phyloP scores from a whole-genome alignment of 2,113 vertebrate genomes.

The Eurystomus gularis region DNA sequence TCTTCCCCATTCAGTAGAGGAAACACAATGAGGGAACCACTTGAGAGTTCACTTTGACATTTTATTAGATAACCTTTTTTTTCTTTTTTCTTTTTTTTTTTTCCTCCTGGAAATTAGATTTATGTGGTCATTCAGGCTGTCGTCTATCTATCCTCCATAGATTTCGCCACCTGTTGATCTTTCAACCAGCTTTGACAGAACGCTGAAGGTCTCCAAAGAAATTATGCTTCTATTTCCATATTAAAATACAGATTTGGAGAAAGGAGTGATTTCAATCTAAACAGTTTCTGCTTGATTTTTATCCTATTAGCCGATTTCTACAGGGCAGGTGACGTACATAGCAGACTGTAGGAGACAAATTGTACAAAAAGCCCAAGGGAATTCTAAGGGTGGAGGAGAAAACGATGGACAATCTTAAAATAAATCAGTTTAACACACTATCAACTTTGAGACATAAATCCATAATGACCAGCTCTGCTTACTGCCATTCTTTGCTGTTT shows the following conservation, averaged over 20 bases:
- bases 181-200: conserved; percentile 5
- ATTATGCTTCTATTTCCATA: neutral
- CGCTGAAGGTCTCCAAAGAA: neutral
- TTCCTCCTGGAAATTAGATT: neutral
- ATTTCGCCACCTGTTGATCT: neutral
- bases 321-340: neutral
- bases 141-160: neutral
- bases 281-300: neutral
- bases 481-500: neutral
- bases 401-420: neutral
- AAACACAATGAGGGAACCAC: neutral
- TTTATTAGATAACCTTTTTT: neutral
- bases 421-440: conserved; percentile 7
- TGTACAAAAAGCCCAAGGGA: neutral
- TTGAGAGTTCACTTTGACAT: neutral
- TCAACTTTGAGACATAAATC: neutral
- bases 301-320: neutral
- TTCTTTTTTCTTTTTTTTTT: neutral
- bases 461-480: neutral
- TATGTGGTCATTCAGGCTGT: neutral
- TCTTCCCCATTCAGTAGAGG: neutral
- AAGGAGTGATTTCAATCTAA: neutral
- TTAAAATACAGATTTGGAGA: neutral
- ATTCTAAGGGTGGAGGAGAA: neutral
- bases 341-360: neutral